Evolutionary conservation across 1,140 invertebrate genomes (phyloP), one percentile per base, ranked within the genome.

Genomic region (Heliconius eleuchia): DNA sequence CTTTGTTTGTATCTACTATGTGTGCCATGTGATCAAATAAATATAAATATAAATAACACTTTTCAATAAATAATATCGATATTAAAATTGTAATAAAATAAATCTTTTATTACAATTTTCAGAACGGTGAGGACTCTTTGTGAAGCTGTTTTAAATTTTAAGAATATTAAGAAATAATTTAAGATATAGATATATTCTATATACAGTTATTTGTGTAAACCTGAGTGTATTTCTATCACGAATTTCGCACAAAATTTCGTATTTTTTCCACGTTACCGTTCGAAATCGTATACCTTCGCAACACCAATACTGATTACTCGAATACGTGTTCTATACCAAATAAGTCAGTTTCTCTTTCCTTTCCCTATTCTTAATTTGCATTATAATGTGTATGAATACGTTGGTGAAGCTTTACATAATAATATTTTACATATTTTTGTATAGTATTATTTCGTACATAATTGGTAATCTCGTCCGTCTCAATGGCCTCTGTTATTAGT

Each of bases 241-340:
- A 66, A 18, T 30, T 27, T 66, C 4, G 60, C 13, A 30, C 11
- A 30, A 30, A 66, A 30, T 66, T 66, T 66, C 2, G 77, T 82
- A 82, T 78, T 74, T 80, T 76, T 77, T 81, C 52, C 85, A 78
- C 79, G 81, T 86, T 83, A 74, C 77, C 80, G 79, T 84, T 86
- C 80, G 80, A 83, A 81, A 82, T 76, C 81, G 76, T 81, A 71
- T 73, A 70, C 60, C 83, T 79, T 81, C 71, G 78, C 80, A 82
- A 82, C 80, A 74, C 76, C 79, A 84, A 83, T 84, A 83, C 78
- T 79, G 79, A 85, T 85, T 70, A 77, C 77, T n/a, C 19, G 52
- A 39, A 73, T 78, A 83, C 79, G 83, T 83, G 79, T 74, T 76
- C 74, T 77, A 76, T 70, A 78, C 82, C 79, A 74, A 81, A 83